Evolutionary conservation across 2,797 vertebrate genomes (phyloP).

Genomic region (Coregonus suidteri): DNA sequence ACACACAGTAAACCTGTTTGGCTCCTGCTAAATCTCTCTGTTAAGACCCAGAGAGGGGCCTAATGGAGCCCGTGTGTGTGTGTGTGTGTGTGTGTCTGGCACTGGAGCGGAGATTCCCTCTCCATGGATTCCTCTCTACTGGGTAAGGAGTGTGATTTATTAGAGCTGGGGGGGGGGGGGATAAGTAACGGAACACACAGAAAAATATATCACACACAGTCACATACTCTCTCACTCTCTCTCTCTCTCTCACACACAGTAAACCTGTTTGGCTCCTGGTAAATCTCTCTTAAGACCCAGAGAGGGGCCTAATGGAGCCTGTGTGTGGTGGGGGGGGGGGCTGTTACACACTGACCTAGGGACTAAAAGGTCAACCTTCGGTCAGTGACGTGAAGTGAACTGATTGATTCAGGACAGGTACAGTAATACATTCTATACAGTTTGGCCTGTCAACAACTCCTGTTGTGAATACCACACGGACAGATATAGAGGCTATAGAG

Average conservation of each 20-base stretch:
- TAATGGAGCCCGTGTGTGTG: constrained; percentile 3
- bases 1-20: constrained; percentile 6
- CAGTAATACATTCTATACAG: neutral
- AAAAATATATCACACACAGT: too few relatives aligned
- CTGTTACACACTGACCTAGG: neutral
- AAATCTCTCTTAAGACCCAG: constrained; percentile 23
- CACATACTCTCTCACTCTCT: too few relatives aligned
- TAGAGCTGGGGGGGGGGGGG: too few relatives aligned
- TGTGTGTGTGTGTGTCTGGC: neutral
- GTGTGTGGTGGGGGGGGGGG: neutral
- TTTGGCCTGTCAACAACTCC: neutral
- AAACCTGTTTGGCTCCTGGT: constrained; percentile 15
- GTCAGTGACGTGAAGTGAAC: neutral
- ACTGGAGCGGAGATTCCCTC: too few relatives aligned
- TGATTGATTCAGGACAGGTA: neutral
- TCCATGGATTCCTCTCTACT: too few relatives aligned
- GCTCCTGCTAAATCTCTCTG: constrained; percentile 25
- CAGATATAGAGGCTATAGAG: neutral
- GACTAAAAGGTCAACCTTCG: neutral
- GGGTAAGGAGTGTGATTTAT: too few relatives aligned
- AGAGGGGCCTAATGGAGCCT: constrained; percentile 14
- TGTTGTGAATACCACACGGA: neutral
- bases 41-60: constrained; percentile 18
- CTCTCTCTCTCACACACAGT: neutral
- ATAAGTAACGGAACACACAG: too few relatives aligned